phyloP scores from a whole-genome alignment of 1,140 invertebrate genomes.

The Drosophila asahinai region DNA sequence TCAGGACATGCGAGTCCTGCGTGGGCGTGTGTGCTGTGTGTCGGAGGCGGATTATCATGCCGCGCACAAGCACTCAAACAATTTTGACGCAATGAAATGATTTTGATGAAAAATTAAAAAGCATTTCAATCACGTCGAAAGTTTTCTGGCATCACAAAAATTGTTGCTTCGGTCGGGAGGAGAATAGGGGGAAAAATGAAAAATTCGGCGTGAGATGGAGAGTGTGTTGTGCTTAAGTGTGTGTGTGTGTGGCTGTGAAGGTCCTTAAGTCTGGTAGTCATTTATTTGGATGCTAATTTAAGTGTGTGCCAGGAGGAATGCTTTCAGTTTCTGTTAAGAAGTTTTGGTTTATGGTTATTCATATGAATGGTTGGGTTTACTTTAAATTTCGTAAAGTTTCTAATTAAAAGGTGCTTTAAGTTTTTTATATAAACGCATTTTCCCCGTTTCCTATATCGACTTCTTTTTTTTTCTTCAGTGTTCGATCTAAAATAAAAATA shows the following conservation, averaged over 20 bases:
- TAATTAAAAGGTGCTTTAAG: too few relatives aligned
- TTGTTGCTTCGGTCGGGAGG: constrained; percentile 33
- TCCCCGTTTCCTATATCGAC: too few relatives aligned
- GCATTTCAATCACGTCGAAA: constrained; percentile 78
- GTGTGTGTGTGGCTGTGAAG: constrained; percentile 5
- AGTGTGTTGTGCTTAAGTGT: constrained; percentile 9
- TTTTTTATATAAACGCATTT: too few relatives aligned
- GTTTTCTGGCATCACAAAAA: constrained; percentile 65
- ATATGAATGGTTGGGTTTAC: not conserved
- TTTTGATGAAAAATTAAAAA: constrained; percentile 70
- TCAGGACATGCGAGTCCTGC: not conserved
- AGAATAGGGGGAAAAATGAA: not conserved
- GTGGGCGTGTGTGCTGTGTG: not conserved
- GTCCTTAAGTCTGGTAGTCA: constrained; percentile 29
- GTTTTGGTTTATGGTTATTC: constrained; percentile 8
- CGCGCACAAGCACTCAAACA: constrained; percentile 31
- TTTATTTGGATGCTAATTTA: constrained; percentile 73
- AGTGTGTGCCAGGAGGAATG: constrained; percentile 30
- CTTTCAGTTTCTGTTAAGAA: constrained; percentile 33
- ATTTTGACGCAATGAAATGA: constrained; percentile 60
- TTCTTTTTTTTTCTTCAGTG: too few relatives aligned
- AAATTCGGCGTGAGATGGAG: constrained; percentile 5
- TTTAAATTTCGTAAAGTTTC: not conserved
- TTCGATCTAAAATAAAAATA: too few relatives aligned
- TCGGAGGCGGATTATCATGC: constrained; percentile 12